Evolutionary conservation across 2,797 vertebrate genomes (phyloP), one percentile per base, ranked within the genome.

Genomic region (Microchirus variegatus): DNA sequence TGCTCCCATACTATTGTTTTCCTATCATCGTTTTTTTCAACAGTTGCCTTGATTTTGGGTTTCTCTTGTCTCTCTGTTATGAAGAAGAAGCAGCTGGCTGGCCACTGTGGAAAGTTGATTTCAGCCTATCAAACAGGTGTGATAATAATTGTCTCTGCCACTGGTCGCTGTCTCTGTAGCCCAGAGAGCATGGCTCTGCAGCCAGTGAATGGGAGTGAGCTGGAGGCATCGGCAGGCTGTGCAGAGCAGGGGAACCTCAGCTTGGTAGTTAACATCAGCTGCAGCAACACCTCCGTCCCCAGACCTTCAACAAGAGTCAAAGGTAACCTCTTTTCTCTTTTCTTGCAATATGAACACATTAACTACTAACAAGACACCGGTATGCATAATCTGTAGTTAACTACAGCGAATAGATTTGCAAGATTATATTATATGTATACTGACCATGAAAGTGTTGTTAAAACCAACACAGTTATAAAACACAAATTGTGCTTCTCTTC

Each of bases 201-300:
- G 70, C 47, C 68, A 70, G 54, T 0, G 11, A 90, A 90, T n/a
- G 48, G 6, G 43, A 89, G 81, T 4, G 64, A 3, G 48, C 8
- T 3, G 73, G 72, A 67, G 54, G 53, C 13, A 48, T 35, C 65
- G 3, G 62, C 43, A n/a, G 69, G 51, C 43, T 84, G 75, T 0
- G 47, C 2, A 63, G 64, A 75, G 66, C 69, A 5, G 70, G 64
- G 84, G 7, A 86, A 90, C 79, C 72, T 78, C 74, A 90, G 75
- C 82, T 1, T 69, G 72, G 75, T 73, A 42, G 56, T 78, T 11
- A 89, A 85, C 8, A 14, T 15, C 22, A 86, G 77, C 78, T 75
- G 72, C 70, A 43, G 5, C 0, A 85, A 84, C 77, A 5, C 38
- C 57, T 78, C 83, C 14, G 51, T 55, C 18, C 51, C 40, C 11